A percentile compares a stretch with the other conserved stretches of the same genome.
Evolutionary conservation across 2,797 vertebrate species (phyloP).

Genomic region (Gymnothorax reevesii): DNA sequence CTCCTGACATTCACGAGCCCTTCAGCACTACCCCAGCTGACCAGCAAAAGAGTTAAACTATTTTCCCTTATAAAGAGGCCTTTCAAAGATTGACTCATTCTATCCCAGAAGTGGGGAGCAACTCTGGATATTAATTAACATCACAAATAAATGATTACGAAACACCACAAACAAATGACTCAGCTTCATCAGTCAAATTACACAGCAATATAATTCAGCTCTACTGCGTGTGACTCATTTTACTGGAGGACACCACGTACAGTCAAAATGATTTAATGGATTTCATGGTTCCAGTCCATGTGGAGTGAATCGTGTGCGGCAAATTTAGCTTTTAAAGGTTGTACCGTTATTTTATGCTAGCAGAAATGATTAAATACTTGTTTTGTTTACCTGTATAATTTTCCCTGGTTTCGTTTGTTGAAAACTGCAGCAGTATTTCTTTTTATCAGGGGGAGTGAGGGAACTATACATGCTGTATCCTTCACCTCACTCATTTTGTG

Average conservation of each 20-base stretch:
- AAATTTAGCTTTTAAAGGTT: no score
- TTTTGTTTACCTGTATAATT: neutral
- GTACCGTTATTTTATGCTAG: no score
- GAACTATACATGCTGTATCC: no score
- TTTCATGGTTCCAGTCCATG: neutral
- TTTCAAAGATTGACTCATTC: neutral
- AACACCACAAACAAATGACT: neutral
- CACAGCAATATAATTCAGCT: neutral
- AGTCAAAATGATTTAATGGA: neutral
- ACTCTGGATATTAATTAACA: neutral
- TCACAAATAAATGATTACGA: neutral
- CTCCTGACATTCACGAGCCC: neutral
- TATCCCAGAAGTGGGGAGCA: neutral
- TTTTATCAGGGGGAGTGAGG: neutral
- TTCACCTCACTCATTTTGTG: no score
- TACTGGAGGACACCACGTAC: neutral
- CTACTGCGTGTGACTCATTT: neutral
- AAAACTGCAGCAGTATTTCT: neutral
- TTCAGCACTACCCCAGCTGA: neutral
- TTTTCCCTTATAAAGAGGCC: neutral
- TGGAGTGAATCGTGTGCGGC: no score
- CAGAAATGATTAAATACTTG: neutral
- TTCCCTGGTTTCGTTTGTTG: neutral
- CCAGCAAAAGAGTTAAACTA: neutral
- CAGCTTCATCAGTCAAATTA: neutral